These are phyloP conservation scores for Drosophila paranaensis DNA, from an alignment of 2,888 invertebrate species.

Conservation along the genomic window DNA sequence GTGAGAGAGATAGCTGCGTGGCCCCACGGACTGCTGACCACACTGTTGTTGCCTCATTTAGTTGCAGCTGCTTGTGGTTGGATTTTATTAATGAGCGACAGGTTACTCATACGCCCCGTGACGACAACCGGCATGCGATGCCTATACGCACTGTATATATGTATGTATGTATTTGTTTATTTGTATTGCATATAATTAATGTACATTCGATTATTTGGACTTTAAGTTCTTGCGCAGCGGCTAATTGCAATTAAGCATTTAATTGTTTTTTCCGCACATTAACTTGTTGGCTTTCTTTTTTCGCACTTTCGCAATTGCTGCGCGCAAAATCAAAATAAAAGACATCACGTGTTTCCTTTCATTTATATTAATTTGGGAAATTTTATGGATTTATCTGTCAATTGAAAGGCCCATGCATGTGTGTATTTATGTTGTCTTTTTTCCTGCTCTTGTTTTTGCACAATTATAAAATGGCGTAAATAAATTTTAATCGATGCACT, in stretches of 20 bases:
- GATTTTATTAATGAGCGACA: constrained; percentile 52
- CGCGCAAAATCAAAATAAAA: constrained; percentile 7
- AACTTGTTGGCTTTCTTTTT: constrained; percentile 38
- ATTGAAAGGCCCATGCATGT: constrained; percentile 3
- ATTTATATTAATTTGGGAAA: constrained; percentile 18
- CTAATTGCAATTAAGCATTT: constrained; percentile 73
- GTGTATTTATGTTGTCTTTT: not conserved
- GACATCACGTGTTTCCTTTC: not conserved
- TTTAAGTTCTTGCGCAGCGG: constrained; percentile 44
- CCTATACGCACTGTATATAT: not conserved
- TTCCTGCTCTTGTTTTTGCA: constrained; percentile 2
- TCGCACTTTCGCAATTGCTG: constrained; percentile 20
- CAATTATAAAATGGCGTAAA: constrained; percentile 64
- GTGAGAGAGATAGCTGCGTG: not conserved
- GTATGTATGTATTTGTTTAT: constrained; percentile 9
- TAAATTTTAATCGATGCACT: constrained; percentile 48
- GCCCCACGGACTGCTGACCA: constrained; percentile 30
- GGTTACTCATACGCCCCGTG: constrained; percentile 29
- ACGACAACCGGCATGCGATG: constrained; percentile 15
- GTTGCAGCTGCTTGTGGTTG: constrained; percentile 67
- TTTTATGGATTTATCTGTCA: constrained; percentile 6
- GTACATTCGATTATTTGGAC: constrained; percentile 50
- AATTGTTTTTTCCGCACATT: constrained; percentile 19
- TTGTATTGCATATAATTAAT: constrained; percentile 43
- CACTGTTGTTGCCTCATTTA: constrained; percentile 41